phyloP scores from a whole-genome alignment of 2,113 vertebrate species.

The Oenanthe melanoleuca region DNA sequence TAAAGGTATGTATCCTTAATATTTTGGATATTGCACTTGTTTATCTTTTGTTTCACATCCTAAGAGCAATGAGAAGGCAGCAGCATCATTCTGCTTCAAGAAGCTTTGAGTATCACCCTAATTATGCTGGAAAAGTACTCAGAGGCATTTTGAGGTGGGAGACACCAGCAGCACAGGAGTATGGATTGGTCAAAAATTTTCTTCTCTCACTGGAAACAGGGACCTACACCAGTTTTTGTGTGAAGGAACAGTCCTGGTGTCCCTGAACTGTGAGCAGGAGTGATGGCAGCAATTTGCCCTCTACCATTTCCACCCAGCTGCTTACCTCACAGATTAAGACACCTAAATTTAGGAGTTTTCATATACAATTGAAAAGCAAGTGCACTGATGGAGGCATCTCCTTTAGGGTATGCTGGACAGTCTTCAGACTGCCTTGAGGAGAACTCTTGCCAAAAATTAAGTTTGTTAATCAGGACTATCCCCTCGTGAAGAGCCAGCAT shows the following conservation, averaged over 20 bases:
- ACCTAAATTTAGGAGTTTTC: neutral
- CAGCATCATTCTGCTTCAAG: neutral
- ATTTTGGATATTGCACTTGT: neutral
- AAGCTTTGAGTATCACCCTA: neutral
- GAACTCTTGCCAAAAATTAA: neutral
- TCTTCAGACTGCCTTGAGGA: neutral
- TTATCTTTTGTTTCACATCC: neutral
- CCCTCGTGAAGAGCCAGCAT: accelerated
- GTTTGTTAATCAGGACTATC: neutral
- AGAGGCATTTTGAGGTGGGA: neutral
- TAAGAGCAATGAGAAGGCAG: neutral
- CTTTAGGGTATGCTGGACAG: neutral
- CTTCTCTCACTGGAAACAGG: accelerated
- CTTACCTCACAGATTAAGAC: neutral
- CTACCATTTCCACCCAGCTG: neutral
- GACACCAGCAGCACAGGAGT: neutral
- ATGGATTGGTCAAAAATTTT: neutral
- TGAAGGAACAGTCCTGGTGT: neutral
- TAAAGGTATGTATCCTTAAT: neutral
- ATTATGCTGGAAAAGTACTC: neutral
- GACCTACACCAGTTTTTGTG: neutral
- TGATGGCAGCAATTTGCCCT: neutral
- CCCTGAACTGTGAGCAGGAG: neutral
- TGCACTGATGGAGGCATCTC: neutral
- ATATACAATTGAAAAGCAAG: neutral